phyloP scores from a whole-genome alignment of 2,888 invertebrate species.

The Abscondita cerata region DNA sequence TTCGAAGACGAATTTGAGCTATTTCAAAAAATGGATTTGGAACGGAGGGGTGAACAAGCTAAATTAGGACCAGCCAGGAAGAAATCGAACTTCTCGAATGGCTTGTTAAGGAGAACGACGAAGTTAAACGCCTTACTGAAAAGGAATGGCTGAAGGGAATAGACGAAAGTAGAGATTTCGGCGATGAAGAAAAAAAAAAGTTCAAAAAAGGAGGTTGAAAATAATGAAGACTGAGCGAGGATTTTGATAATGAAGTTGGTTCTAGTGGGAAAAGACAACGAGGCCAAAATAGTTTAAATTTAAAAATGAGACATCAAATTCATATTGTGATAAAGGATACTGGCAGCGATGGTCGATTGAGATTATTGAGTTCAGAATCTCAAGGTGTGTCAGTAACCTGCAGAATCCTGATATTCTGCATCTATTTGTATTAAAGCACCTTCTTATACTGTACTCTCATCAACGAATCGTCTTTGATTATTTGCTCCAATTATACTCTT shows the following conservation, averaged over 20 bases:
- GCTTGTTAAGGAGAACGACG: constrained; percentile 93
- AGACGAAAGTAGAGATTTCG: constrained; percentile 61
- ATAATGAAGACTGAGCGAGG: constrained; percentile 62
- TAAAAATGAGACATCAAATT: constrained; percentile 78
- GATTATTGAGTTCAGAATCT: no score
- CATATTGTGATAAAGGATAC: constrained; percentile 87
- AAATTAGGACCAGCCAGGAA: constrained; percentile 75
- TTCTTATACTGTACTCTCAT: no score
- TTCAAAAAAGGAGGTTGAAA: constrained; percentile 65
- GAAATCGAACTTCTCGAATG: constrained; percentile 95
- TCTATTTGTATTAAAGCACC: no score
- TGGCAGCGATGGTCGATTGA: no score
- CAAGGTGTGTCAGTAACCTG: no score
- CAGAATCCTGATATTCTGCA: no score
- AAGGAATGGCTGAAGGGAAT: constrained; percentile 83
- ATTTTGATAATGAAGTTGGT: constrained; percentile 65
- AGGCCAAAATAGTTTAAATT: constrained; percentile 62
- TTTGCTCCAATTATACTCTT: no score
- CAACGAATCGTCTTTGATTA: no score
- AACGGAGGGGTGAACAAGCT: constrained; percentile 80
- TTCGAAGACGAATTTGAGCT: constrained; percentile 93
- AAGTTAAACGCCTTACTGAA: constrained; percentile 90
- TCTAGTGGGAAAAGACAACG: constrained; percentile 63
- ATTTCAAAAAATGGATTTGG: constrained; percentile 93
- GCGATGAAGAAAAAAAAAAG: constrained; percentile 71